Percentiles rank a stretch among this genome's conserved stretches.
These are phyloP conservation scores for Fabriciana adippe DNA, from an alignment of 2,888 invertebrate genomes.

Conservation along the genomic window DNA sequence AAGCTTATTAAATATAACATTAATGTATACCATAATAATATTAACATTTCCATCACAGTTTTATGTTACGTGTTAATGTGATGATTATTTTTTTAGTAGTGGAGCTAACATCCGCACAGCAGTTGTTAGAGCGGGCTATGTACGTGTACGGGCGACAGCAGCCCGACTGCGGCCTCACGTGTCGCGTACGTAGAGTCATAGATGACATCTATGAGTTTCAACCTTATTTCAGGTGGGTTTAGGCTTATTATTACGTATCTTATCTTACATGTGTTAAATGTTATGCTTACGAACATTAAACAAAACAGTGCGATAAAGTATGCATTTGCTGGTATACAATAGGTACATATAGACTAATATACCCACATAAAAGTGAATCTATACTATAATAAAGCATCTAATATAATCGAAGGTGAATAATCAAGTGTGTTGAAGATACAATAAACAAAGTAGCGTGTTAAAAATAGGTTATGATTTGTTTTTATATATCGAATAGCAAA, in stretches of 20 bases:
- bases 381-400: too few relatives aligned
- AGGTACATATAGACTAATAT: neutral
- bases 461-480: too few relatives aligned
- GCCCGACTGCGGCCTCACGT: constrained; percentile 70
- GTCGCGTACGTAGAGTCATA: constrained; percentile 73
- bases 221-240: constrained; percentile 72
- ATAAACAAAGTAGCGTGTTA: too few relatives aligned
- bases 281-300: constrained; percentile 31
- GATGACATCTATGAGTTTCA: constrained; percentile 77
- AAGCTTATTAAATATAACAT: constrained; percentile 8
- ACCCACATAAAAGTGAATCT: too few relatives aligned
- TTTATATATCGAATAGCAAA: too few relatives aligned
- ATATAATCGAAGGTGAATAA: too few relatives aligned
- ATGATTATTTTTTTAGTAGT: constrained; percentile 51
- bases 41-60: too few relatives aligned
- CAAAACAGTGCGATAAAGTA: neutral
- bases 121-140: constrained; percentile 74
- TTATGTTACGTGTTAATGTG: neutral
- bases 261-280: constrained; percentile 21
- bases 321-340: constrained; percentile 3
- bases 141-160: constrained; percentile 66
- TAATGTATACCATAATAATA: too few relatives aligned
- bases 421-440: too few relatives aligned
- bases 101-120: constrained; percentile 72
- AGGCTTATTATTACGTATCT: constrained; percentile 5